Evolutionary conservation across 2,797 vertebrate species (phyloP).

Genomic region (Sebastes wilsoni): DNA sequence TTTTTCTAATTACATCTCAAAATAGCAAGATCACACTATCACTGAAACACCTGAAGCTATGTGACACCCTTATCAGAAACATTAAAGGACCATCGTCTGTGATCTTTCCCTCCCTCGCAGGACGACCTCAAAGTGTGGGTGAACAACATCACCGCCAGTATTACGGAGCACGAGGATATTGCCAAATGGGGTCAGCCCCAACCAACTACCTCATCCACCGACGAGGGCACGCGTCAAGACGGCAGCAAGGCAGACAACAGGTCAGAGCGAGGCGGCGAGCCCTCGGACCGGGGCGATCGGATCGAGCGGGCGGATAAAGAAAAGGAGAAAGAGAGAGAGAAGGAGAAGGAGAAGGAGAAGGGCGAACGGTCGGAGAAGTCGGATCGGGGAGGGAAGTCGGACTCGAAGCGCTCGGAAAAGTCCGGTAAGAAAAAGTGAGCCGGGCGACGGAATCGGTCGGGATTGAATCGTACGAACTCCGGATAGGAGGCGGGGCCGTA

Average conservation of each 20-base stretch:
- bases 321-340: constrained; percentile 61
- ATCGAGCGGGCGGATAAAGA: constrained; percentile 59
- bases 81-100: background rate
- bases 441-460: background rate
- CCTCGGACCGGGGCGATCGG: constrained; percentile 69
- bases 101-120: constrained; percentile 57
- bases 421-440: constrained; percentile 89
- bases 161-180: constrained; percentile 89
- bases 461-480: constrained; percentile 47
- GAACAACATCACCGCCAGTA: constrained; percentile 82
- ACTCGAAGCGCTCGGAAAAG: constrained; percentile 86
- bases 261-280: constrained; percentile 79
- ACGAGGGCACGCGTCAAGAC: constrained; percentile 86
- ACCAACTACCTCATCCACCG: constrained; percentile 94
- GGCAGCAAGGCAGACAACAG: constrained; percentile 83
- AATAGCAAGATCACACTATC: background rate
- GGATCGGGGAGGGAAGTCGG: constrained; percentile 74
- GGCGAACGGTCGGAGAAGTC: constrained; percentile 73
- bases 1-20: background rate
- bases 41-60: background rate
- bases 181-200: constrained; percentile 88
- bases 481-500: constrained; percentile 49
- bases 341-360: constrained; percentile 60
- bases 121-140: constrained; percentile 93
- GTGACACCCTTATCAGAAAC: background rate